Evolutionary conservation across 2,113 vertebrate species (phyloP).

Genomic region (Melierax canorus): DNA sequence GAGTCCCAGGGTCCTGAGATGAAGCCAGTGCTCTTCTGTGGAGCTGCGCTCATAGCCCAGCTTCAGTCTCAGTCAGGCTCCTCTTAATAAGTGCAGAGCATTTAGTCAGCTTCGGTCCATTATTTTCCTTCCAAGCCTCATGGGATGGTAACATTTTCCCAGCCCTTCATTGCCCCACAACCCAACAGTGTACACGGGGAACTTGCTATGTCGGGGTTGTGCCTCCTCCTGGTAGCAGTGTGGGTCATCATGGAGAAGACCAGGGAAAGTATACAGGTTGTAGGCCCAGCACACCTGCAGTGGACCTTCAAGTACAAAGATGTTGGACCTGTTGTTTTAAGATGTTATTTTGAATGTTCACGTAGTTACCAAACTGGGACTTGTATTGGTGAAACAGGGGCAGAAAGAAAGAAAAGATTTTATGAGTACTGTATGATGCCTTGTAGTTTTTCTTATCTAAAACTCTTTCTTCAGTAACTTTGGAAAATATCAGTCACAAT

Average conservation of each 20-base stretch:
- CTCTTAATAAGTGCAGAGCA: neutral
- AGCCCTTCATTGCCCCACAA: neutral
- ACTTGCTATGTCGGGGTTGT: fast-evolving
- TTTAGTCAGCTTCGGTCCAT: neutral
- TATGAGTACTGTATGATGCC: neutral
- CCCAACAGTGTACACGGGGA: neutral
- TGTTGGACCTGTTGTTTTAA: neutral
- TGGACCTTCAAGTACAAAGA: neutral
- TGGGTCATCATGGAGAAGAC: neutral
- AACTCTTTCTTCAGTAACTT: neutral
- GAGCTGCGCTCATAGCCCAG: neutral
- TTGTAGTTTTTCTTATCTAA: neutral
- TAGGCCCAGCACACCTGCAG: neutral
- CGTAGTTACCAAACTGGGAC: neutral
- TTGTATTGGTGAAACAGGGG: neutral
- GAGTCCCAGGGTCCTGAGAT: neutral
- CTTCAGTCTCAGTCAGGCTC: neutral
- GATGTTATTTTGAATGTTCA: neutral
- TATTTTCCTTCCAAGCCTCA: neutral
- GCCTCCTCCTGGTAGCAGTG: neutral
- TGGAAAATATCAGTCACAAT: neutral
- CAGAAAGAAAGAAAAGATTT: neutral
- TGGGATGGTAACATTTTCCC: neutral
- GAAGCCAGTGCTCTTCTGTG: neutral
- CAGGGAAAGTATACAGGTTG: neutral